Percentiles rank a stretch among this genome's conserved stretches.
Conservation (phyloP, 2,888 invertebrate species). For the Tenthredo notha region DNA sequence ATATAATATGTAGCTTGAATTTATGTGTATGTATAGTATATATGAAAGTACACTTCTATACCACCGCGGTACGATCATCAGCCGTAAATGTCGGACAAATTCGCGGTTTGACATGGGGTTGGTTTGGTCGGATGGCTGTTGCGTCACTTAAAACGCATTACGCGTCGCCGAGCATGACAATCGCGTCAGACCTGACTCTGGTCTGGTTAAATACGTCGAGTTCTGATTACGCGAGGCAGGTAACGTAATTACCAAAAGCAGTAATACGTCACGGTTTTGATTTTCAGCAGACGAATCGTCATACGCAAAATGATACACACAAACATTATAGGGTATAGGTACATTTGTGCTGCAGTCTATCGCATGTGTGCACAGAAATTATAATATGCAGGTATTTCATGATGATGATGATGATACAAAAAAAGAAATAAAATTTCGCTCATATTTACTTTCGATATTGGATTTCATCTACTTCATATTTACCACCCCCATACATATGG, state of each 20-base stretch:
- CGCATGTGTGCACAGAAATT: too few species aligned
- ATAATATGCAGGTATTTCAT: too few species aligned
- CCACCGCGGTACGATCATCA: not conserved
- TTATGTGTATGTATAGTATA: not conserved
- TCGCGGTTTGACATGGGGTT: conserved; percentile 24
- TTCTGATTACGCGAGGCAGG: conserved; percentile 33
- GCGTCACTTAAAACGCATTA: conserved; percentile 41
- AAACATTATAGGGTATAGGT: not conserved
- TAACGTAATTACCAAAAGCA: conserved; percentile 15
- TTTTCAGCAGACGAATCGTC: not conserved
- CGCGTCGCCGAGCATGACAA: conserved; percentile 39
- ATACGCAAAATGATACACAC: not conserved
- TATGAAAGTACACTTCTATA: not conserved
- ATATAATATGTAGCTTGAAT: not conserved
- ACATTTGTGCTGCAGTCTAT: too few species aligned
- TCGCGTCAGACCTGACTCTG: conserved; percentile 1
- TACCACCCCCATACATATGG: not conserved
- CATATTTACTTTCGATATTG: not conserved
- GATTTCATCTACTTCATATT: not conserved
- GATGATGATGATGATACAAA: too few species aligned
- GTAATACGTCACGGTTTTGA: conserved; percentile 9
- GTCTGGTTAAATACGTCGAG: conserved; percentile 44
- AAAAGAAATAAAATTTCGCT: not conserved
- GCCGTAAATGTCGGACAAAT: conserved; percentile 29
- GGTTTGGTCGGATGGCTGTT: not conserved